Evolutionary conservation across 1,140 invertebrate genomes (phyloP).

Genomic region (Spodoptera litura): DNA sequence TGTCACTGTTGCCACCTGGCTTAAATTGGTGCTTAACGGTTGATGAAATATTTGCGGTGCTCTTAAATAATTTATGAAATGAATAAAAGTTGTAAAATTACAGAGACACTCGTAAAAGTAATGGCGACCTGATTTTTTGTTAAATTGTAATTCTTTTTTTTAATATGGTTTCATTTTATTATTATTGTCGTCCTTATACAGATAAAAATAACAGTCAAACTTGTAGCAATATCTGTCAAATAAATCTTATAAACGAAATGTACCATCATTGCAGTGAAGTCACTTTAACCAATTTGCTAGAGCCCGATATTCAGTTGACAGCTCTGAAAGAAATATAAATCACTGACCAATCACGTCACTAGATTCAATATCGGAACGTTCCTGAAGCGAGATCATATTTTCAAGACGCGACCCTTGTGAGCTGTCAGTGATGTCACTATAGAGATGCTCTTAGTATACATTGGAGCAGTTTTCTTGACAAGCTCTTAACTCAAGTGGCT

Average conservation of each 20-base stretch:
- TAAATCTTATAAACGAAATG: neutral
- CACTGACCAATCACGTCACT: constrained; percentile 5
- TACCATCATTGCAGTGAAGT: neutral
- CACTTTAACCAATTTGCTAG: constrained; percentile 18
- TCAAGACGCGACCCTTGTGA: constrained; percentile 36
- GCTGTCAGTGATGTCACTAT: constrained; percentile 29
- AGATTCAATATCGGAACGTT: constrained; percentile 22
- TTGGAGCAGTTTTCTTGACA: constrained; percentile 35
- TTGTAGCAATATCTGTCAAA: neutral
- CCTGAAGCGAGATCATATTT: constrained; percentile 20
- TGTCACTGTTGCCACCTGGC: constrained; percentile 17
- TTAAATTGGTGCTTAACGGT: neutral
- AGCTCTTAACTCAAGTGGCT: constrained; percentile 30
- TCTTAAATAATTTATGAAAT: too few relatives aligned
- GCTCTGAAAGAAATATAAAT: constrained; percentile 26
- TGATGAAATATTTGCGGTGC: neutral
- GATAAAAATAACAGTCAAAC: too few relatives aligned
- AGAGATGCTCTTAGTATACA: constrained; percentile 18
- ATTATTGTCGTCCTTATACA: too few relatives aligned
- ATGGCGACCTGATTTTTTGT: too few relatives aligned
- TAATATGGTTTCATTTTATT: too few relatives aligned
- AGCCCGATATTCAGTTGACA: neutral
- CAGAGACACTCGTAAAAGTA: too few relatives aligned
- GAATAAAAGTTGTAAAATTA: too few relatives aligned
- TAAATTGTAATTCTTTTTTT: too few relatives aligned